Conservation (phyloP, 2,888 invertebrate genomes). For the Lingula anatina region DNA sequence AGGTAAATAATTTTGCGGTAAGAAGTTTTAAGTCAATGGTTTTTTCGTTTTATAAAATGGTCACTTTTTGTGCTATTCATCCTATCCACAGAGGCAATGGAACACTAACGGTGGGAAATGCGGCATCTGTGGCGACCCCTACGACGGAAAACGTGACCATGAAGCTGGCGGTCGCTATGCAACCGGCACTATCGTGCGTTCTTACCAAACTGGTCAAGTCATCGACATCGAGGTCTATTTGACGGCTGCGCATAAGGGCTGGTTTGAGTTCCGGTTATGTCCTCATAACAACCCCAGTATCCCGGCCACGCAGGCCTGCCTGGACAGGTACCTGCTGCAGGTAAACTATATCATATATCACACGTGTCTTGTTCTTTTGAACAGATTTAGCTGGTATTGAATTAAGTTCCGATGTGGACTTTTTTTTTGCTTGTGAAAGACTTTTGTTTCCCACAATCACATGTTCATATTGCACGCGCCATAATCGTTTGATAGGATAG, state of each 20-base stretch:
- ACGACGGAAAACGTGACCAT: constrained; percentile 43
- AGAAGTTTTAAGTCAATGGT: no score
- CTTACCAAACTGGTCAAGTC: constrained; percentile 10
- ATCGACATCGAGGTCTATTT: constrained; percentile 11
- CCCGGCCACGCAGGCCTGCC: constrained; percentile 14
- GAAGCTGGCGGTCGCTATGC: constrained; percentile 34
- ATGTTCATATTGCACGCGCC: no score
- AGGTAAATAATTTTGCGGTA: no score
- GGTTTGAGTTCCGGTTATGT: no score
- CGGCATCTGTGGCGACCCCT: constrained; percentile 84
- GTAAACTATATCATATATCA: no score
- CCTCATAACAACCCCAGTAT: constrained; percentile 16
- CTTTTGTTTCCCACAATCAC: no score
- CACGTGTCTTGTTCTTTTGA: no score
- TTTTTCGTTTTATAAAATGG: not conserved
- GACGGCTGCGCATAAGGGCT: constrained; percentile 20
- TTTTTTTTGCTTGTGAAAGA: no score
- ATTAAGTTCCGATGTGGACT: no score
- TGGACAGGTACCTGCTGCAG: constrained; percentile 16
- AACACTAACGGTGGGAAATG: constrained; percentile 63
- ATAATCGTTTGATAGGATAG: no score
- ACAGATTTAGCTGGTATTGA: no score
- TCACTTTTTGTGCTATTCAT: not conserved
- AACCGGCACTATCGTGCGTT: constrained; percentile 12
- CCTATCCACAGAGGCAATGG: constrained; percentile 44